Evolutionary conservation across 2,888 invertebrate genomes (phyloP), one percentile per base, ranked within the genome.

Genomic region (Euspilapteryx auroguttella): DNA sequence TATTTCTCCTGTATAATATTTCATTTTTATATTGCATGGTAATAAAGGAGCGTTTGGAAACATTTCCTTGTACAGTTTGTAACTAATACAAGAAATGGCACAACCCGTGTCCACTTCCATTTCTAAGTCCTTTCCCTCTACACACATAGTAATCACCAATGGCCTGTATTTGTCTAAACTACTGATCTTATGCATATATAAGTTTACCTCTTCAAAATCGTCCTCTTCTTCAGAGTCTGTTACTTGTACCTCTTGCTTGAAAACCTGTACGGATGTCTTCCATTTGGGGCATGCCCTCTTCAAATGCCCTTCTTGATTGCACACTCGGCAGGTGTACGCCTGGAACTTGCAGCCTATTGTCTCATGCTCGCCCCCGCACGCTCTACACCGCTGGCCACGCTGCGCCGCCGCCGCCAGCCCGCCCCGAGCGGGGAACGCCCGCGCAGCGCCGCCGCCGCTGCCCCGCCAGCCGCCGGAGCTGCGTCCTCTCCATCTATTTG

Each of bases 101-200:
- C 40, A 37, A 2, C 37, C 40, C 3, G 38, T 38, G 21, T 36
- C 37, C 3, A 29, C 8, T 14, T 39, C 36, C 34, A 39, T 39
- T 1, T 13, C 3, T 9, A 28, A 1, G n/a, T n/a, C n/a, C n/a
- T n/a, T n/a, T n/a, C n/a, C n/a, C 21, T 25, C 2, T 11, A n/a
- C 13, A 27, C 27, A 9, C 4, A n/a, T 8, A 7, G 8, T 11
- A 9, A 6, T 15, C 11, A 27, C n/a, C 4, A 17, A 5, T 9
- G 7, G n/a, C 12, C 12, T 24, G 20, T 9, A 25, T 11, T 8
- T n/a, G 12, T 10, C 10, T 24, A 23, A 27, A 14, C 10, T 14
- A 10, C 14, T 31, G 6, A n/a, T 20, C 13, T 12, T 28, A 28
- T 15, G 29, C 23, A 23, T 6, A 23, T 6, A 8, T 8, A 23